Conservation (phyloP, 2,113 vertebrate genomes). For the Lipotes vexillifer region DNA sequence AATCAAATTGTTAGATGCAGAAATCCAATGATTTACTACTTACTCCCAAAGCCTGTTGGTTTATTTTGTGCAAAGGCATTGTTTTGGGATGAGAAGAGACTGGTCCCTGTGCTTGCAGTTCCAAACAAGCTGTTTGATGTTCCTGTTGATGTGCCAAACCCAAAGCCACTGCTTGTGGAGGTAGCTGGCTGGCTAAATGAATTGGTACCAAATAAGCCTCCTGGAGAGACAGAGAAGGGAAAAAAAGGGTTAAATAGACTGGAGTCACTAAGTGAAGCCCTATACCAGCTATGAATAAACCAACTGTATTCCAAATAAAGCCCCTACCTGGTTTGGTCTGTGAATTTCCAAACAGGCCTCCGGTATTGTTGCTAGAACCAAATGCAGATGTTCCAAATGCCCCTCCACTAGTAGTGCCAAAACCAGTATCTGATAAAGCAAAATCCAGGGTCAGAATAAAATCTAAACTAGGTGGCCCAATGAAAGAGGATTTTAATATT, state of each 20-base stretch:
- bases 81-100: conserved; percentile 93
- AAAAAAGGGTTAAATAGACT: background rate
- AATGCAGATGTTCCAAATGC: conserved; percentile 94
- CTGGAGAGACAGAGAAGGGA: conserved; percentile 71
- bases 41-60: conserved; percentile 90
- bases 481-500: background rate
- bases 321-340: conserved; percentile 93
- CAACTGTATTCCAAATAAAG: background rate
- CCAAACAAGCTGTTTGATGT: conserved; percentile 93
- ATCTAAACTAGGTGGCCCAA: background rate
- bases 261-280: background rate
- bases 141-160: conserved; percentile 90
- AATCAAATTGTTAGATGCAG: background rate
- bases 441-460: conserved; percentile 30
- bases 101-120: conserved; percentile 85
- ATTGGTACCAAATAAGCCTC: conserved; percentile 92
- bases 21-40: conserved; percentile 68
- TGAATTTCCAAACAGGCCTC: conserved; percentile 90
- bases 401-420: conserved; percentile 86
- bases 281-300: background rate
- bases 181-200: conserved; percentile 95
- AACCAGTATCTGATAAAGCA: conserved; percentile 86
- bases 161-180: conserved; percentile 91
- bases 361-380: conserved; percentile 87
- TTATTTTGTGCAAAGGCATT: conserved; percentile 96